Conservation (phyloP, 2,888 invertebrate genomes). For the Notodonta ziczac region DNA sequence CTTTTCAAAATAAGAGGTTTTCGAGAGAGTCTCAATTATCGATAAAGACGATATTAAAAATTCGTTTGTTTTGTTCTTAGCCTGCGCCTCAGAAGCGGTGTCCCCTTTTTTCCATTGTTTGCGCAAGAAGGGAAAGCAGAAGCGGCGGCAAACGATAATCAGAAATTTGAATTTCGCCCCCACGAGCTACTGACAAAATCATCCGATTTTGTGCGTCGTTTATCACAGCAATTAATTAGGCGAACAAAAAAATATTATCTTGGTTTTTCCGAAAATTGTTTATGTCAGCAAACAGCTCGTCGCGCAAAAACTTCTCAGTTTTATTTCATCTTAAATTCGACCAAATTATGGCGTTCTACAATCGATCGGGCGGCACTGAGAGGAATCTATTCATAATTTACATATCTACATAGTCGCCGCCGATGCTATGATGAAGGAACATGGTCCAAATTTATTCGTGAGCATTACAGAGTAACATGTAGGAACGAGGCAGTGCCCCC, state of each 20-base stretch:
- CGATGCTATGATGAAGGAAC: slow-evolving; percentile 74
- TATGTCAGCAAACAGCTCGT: slow-evolving; percentile 57
- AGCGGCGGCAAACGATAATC: slow-evolving; percentile 77
- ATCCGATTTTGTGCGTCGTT: slow-evolving; percentile 78
- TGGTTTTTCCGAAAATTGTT: slow-evolving; percentile 55
- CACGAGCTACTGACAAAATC: slow-evolving; percentile 73
- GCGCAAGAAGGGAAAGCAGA: slow-evolving; percentile 74
- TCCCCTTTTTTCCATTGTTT: slow-evolving; percentile 82
- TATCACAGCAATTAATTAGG: slow-evolving; percentile 78
- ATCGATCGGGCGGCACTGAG: slow-evolving; percentile 49
- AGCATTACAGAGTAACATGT: slow-evolving; percentile 82
- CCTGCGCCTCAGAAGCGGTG: slow-evolving; percentile 73
- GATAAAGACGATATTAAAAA: slow-evolving; percentile 85
- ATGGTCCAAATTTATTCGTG: slow-evolving; percentile 81
- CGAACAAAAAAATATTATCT: slow-evolving; percentile 70
- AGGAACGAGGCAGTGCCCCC: slow-evolving; percentile 71
- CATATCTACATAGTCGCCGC: slow-evolving; percentile 72
- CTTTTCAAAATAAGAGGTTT: slow-evolving; percentile 84
- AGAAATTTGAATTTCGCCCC: slow-evolving; percentile 80
- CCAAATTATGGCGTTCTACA: slow-evolving; percentile 32
- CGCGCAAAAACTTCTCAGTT: slow-evolving; percentile 52
- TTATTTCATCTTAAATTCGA: slow-evolving; percentile 37
- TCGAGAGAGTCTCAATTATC: slow-evolving; percentile 83
- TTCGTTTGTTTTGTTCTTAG: slow-evolving; percentile 84
- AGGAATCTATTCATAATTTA: slow-evolving; percentile 68